These are phyloP conservation scores for Mercenaria mercenaria DNA, from an alignment of 1,140 invertebrate species.

Conservation along the genomic window DNA sequence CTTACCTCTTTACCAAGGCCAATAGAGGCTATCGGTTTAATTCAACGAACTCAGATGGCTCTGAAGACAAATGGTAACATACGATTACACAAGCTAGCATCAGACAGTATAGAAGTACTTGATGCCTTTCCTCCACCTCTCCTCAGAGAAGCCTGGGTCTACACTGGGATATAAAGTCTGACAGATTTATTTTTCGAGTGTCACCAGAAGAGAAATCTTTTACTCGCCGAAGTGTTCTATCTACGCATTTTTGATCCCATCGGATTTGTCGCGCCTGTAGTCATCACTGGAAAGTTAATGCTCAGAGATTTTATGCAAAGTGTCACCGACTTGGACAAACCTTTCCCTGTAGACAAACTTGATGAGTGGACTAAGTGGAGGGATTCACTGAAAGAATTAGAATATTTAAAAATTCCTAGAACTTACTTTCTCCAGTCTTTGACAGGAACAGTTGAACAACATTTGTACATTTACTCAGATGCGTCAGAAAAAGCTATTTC, in stretches of 20 bases:
- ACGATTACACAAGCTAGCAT: slow-evolving; percentile 62
- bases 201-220: slow-evolving; percentile 55
- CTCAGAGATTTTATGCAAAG: slow-evolving; percentile 8
- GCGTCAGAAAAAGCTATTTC: slow-evolving; percentile 60
- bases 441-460: slow-evolving; percentile 82
- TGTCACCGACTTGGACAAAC: slow-evolving; percentile 58
- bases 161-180: slow-evolving; percentile 56
- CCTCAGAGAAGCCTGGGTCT: slow-evolving; percentile 63
- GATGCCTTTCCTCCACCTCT: slow-evolving; percentile 42
- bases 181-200: slow-evolving; percentile 50
- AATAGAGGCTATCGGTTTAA: slow-evolving; percentile 25
- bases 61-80: slow-evolving; percentile 27
- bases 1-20: slow-evolving; percentile 6
- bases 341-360: slow-evolving; percentile 9
- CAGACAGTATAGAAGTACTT: slow-evolving; percentile 51
- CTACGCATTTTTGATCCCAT: slow-evolving; percentile 56
- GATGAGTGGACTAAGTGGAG: slow-evolving; percentile 62
- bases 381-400: slow-evolving; percentile 5
- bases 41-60: slow-evolving; percentile 52
- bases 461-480: slow-evolving; percentile 61
- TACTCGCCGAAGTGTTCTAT: slow-evolving; percentile 53
- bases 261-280: slow-evolving; percentile 65
- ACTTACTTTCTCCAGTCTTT: slow-evolving; percentile 52
- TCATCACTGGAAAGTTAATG: slow-evolving; percentile 65
- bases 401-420: slow-evolving; percentile 36